phyloP scores from a whole-genome alignment of 2,797 vertebrate species.

The Tragelaphus oryx region DNA sequence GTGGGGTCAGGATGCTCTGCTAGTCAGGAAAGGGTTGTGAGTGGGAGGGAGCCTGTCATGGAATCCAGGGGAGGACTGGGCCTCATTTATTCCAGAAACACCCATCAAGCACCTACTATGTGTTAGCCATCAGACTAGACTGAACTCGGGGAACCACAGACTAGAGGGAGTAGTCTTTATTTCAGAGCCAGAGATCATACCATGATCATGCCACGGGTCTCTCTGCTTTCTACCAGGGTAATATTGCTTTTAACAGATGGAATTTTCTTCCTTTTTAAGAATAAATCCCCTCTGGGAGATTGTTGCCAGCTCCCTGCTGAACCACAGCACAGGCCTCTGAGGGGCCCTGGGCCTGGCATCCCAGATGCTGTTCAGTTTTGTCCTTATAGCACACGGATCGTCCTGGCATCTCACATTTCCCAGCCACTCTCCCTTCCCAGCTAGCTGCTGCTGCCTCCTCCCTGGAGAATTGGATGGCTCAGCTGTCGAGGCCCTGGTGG shows the following conservation, averaged over 20 bases:
- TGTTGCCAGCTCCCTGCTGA: slow-evolving; percentile 47
- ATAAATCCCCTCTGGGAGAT: slow-evolving; percentile 25
- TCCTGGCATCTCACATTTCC: slow-evolving; percentile 57
- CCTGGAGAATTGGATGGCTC: slow-evolving; percentile 15
- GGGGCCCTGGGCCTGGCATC: slow-evolving; percentile 42
- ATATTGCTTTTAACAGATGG: slow-evolving; percentile 41
- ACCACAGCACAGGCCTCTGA: slow-evolving; percentile 26
- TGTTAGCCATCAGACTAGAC: background rate
- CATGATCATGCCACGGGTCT: background rate
- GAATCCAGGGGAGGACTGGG: background rate
- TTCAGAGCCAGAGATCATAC: background rate
- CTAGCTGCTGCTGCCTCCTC: slow-evolving; percentile 27
- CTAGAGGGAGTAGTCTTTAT: background rate
- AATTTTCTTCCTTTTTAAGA: slow-evolving; percentile 66
- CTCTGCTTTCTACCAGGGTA: slow-evolving; percentile 1
- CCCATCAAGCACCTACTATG: background rate
- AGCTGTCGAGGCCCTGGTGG: background rate
- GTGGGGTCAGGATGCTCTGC: background rate
- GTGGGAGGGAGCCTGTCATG: background rate
- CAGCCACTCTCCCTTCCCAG: background rate
- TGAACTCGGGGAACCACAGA: background rate
- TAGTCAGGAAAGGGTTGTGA: background rate
- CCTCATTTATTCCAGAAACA: slow-evolving; percentile 14
- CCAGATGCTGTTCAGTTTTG: slow-evolving; percentile 35
- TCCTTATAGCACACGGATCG: slow-evolving; percentile 8